Base-by-base conservation (phyloP, 2,113 vertebrate genomes). In the Antigone vipio region DNA sequence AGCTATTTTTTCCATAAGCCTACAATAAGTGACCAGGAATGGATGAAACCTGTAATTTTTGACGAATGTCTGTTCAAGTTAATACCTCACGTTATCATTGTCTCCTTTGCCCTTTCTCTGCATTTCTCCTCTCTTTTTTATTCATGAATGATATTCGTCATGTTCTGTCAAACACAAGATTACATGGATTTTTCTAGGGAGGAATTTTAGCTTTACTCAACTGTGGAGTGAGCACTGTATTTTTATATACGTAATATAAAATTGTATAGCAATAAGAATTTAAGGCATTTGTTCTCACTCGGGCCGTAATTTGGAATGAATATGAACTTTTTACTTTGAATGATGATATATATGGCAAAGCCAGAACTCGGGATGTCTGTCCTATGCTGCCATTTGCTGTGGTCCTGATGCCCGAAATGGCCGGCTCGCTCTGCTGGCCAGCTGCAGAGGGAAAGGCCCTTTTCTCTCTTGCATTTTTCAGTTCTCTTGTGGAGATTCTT, bases 381-480 rank as follows among this genome's bases (percentile, higher is more conserved):
- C 74, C 23, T 32, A 11, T 16, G 26, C n/a, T 91, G 62, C 19
- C 16, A 12, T 92, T 68, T 87, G 44, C 66, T 62, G 24, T 64
- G 9, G 44, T 68, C 47, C 17, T 50, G 58, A 8, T 26, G n/a
- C n/a, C 2, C 0, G 1, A 47, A 80, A 38, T 13, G 38, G 19
- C 21, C 0, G 0, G 6, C 32, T 83, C 0, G 0, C 15, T 85
- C 42, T 87, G 30, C 44, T 23, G 29, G 29, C 24, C 59, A 71
- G 83, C 16, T 86, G 76, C 22, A 63, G 13, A 53, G 24, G 14
- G n/a, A 35, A 83, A 18, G 15, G 18, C 29, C 12, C 6, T 89
- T 77, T 67, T 63, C 42, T 66, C 5, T 69, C 55, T 22, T 29
- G 11, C 3, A 22, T 49, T 52, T 91, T 40, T 59, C 26, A 60